Percentiles rank a stretch among this genome's conserved stretches.
phyloP scores from a whole-genome alignment of 2,113 vertebrate species.

The Dromaius novaehollandiae region DNA sequence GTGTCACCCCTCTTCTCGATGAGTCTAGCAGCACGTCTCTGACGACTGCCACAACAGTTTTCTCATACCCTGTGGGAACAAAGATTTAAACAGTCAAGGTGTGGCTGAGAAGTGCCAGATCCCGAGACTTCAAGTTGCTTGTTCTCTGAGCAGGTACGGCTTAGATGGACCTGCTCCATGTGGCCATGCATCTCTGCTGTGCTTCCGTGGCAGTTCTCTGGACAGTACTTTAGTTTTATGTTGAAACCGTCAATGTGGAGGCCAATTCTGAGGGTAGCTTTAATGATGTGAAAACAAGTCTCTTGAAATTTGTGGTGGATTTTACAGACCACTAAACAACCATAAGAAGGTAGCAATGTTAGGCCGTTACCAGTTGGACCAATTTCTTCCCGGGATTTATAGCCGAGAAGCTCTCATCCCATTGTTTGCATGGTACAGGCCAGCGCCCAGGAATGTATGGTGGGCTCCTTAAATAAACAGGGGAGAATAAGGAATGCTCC shows the following conservation, averaged over 20 bases:
- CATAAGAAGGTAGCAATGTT: constrained; percentile 3
- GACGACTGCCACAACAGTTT: background rate
- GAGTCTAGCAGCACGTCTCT: background rate
- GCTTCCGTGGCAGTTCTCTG: background rate
- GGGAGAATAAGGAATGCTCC: background rate
- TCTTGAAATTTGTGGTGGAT: background rate
- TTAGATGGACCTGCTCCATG: rapidly evolving
- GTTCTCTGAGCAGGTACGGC: background rate
- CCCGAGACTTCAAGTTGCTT: background rate
- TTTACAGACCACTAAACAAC: background rate
- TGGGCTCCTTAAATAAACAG: constrained; percentile 3
- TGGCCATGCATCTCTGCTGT: rapidly evolving
- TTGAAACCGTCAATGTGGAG: background rate
- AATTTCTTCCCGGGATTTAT: background rate
- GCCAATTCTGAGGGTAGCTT: background rate
- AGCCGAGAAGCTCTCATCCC: background rate
- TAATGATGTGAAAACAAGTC: background rate
- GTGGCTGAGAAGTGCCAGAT: background rate
- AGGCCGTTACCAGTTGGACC: background rate
- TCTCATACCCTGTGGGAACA: background rate
- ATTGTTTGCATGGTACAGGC: background rate
- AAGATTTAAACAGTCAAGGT: background rate
- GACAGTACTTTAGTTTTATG: rapidly evolving
- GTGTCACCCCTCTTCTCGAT: background rate
- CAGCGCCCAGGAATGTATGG: constrained; percentile 1